Percentiles rank a stretch among this genome's conserved stretches.
Evolutionary conservation across 2,113 vertebrate species (phyloP).

Genomic region (Chrysochloris asiatica): DNA sequence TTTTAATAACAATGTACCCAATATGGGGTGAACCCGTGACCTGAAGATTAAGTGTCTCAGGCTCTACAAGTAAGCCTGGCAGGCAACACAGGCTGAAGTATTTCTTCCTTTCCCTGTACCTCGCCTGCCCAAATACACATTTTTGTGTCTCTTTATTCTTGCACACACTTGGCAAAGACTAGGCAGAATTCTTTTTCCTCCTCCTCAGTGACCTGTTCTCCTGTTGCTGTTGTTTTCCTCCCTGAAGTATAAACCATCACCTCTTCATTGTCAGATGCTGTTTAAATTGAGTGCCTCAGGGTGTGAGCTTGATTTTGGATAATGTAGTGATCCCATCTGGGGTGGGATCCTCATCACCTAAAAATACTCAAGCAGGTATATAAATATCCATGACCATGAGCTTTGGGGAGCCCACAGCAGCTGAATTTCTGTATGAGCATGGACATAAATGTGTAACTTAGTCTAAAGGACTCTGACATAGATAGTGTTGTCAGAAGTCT

Average conservation of each 20-base stretch:
- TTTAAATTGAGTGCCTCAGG: not conserved
- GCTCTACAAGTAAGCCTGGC: slow-evolving; percentile 6
- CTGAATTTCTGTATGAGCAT: not conserved
- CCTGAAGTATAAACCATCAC: not conserved
- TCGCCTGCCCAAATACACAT: not conserved
- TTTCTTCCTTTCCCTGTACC: slow-evolving; percentile 4
- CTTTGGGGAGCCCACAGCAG: not conserved
- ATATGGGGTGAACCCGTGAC: slow-evolving; percentile 52
- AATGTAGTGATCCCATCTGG: not conserved
- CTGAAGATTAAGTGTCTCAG: slow-evolving; percentile 64
- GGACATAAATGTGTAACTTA: not conserved
- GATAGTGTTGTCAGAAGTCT: accelerated
- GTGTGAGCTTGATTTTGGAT: not conserved
- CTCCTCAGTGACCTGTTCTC: not conserved
- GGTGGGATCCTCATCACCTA: not conserved
- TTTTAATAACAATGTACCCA: slow-evolving; percentile 50
- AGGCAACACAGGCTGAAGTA: not conserved
- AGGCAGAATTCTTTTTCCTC: not conserved
- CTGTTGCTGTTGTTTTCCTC: not conserved
- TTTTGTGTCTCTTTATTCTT: slow-evolving; percentile 4
- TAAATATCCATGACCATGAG: not conserved
- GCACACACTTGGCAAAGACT: not conserved
- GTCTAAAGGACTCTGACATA: not conserved
- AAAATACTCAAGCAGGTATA: not conserved
- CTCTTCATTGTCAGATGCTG: not conserved